phyloP scores from a whole-genome alignment of 2,888 invertebrate genomes.

The Eristalinus sepulchralis region DNA sequence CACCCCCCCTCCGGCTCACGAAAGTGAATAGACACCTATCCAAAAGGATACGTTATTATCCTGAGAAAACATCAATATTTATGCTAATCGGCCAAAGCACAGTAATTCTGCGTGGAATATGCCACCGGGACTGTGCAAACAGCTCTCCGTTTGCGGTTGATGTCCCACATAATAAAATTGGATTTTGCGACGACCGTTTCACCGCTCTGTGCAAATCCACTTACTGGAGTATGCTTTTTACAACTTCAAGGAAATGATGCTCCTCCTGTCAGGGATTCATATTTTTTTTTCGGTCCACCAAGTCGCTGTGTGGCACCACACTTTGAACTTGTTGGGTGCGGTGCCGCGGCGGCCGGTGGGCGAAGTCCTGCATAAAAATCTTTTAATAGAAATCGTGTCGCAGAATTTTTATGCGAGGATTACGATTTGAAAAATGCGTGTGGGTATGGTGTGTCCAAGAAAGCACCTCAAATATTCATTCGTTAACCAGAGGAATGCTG shows the following conservation, averaged over 20 bases:
- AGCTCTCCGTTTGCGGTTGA: conserved; percentile 48
- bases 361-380: conserved; percentile 65
- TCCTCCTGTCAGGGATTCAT: conserved; percentile 39
- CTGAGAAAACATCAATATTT: conserved; percentile 63
- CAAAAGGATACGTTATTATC: conserved; percentile 42
- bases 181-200: conserved; percentile 58
- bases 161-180: conserved; percentile 61
- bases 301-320: neutral
- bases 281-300: neutral
- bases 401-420: conserved; percentile 70
- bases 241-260: conserved; percentile 58
- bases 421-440: conserved; percentile 70
- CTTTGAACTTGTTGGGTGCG: neutral
- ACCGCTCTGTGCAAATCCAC: conserved; percentile 54
- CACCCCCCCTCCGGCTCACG: neutral
- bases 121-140: conserved; percentile 68
- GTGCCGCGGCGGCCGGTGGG: conserved; percentile 23
- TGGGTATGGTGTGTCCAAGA: conserved; percentile 61
- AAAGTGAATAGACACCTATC: conserved; percentile 37
- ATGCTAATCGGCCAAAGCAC: conserved; percentile 54
- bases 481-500: neutral
- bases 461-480: conserved; percentile 64
- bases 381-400: conserved; percentile 71
- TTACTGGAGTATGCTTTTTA: conserved; percentile 64
- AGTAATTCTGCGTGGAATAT: conserved; percentile 57